Evolutionary conservation across 2,888 invertebrate genomes (phyloP), one percentile per base, ranked within the genome.

Genomic region (Papilio elwesi): DNA sequence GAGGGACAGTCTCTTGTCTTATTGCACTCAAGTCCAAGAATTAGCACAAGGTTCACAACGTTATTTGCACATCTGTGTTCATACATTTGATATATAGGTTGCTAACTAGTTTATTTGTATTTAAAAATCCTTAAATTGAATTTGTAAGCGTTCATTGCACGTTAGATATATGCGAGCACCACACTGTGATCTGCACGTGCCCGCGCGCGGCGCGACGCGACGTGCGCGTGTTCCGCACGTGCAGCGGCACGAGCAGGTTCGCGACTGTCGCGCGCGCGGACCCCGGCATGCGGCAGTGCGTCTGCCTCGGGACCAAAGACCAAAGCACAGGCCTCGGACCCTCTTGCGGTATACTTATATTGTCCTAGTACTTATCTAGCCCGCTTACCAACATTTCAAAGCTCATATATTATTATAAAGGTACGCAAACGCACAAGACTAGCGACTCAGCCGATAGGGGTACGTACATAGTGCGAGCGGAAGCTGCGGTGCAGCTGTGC

Each of bases 221-320:
- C 43, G 75, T 82, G 15, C 47, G 77, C 0, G 77, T 83, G 66
- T 82, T 83, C 74, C 83, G 84, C n/a, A 80, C 85, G 6, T 82
- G 85, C 74, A 82, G 82, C 73, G 86, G 86, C 11, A 83, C 85
- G 0, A 78, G 81, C 0, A 79, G 82, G 8, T 83, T 82, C 73
- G 78, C 75, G 12, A 82, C 84, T 7, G 63, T 75, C 6, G 66
- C 73, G 11, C 38, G 16, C 2, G 65, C 73, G 0, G 76, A 66
- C 13, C 65, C 62, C 57, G 75, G 74, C 36, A 74, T 83, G 63
- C 67, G 76, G 12, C 76, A 74, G 4, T 84, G 85, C 77, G 62
- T 16, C 11, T 79, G 81, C 63, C 6, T 74, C 70, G 10, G 71
- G 55, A 38, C 66, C 68, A 10, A 62, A 66, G 13, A 53, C 43